Base-by-base conservation (phyloP, 2,888 invertebrate genomes). In the Synergus itoensis region DNA sequence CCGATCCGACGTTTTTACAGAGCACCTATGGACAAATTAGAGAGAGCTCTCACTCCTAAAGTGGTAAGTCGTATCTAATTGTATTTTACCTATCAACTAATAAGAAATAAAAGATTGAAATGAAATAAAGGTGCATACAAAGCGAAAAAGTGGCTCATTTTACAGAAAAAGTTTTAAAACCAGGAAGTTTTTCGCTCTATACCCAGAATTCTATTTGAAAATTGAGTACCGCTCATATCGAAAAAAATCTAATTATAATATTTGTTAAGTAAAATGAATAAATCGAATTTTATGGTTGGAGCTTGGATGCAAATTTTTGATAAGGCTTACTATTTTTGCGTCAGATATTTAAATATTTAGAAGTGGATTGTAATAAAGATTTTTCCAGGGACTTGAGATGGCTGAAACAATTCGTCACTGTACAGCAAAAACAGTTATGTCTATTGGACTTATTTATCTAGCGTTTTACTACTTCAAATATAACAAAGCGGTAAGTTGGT, bases 401-500 rank as follows among this genome's bases (percentile, higher is more conserved):
- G 96, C 97, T 36, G 89, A 88, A 57, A 89, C 93, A 60, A 90
- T 94, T 80, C 94, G 97, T 85, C 95, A 94, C 85, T 92, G 94
- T 80, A 93, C 94, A 81, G 96, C 96, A 12, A 96, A 96, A 93
- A 83, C 93, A 12, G 89, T 94, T 0, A 86, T 97, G 45, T 87
- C 92, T 0, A 84, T 94, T 76, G 82, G 93, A 57, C 93, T 92
- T 14, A 85, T 94, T n/a, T 94, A 96, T 83, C 90, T 91, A 40
- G 86, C 89, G 0, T 94, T 94, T 79, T 98, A 98, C 90, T 97
- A 97, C 88, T 95, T 96, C 84, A 97, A 97, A 93, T 98, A 98
- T 91, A 95, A 96, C 91, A 93, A 92, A 85, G 95, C 96, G 92
- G 96, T 96, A 93, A 94, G 95, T 94, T 57, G 62, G 45, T 28